These are phyloP conservation scores for Scomber japonicus DNA, from an alignment of 2,113 vertebrate genomes.

Conservation along the genomic window DNA sequence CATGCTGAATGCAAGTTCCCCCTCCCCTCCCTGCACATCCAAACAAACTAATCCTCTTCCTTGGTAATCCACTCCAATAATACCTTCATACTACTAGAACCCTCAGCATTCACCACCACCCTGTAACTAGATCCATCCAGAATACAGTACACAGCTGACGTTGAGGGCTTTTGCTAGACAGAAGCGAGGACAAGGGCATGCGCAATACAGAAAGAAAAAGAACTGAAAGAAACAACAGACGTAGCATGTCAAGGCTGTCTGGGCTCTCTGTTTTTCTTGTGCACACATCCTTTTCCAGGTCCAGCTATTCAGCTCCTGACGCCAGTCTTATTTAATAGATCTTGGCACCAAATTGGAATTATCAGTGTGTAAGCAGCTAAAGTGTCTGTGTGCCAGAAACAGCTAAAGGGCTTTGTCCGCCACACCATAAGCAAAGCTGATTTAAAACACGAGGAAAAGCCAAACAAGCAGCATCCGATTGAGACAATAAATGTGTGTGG, in stretches of 20 bases:
- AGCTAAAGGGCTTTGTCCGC: constrained; percentile 80
- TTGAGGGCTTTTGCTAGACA: constrained; percentile 28
- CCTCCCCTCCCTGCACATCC: constrained; percentile 12
- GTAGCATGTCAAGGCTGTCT: constrained; percentile 52
- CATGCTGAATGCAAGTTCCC: constrained; percentile 39
- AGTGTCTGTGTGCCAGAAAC: constrained; percentile 72
- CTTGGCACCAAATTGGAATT: constrained; percentile 82
- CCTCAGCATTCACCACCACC: constrained; percentile 43
- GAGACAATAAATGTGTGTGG: constrained; percentile 74
- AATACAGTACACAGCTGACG: constrained; percentile 34
- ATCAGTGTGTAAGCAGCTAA: constrained; percentile 80
- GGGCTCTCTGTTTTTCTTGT: constrained; percentile 44
- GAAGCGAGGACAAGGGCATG: constrained; percentile 48
- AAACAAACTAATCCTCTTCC: constrained; percentile 75
- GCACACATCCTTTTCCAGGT: constrained; percentile 47
- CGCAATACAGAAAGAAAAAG: neutral
- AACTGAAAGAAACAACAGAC: constrained; percentile 53
- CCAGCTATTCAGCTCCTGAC: constrained; percentile 70
- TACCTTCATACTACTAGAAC: constrained; percentile 57
- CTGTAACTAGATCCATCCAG: constrained; percentile 44
- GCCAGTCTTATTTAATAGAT: constrained; percentile 81
- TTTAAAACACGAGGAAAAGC: constrained; percentile 74
- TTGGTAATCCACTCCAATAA: constrained; percentile 77
- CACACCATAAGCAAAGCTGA: constrained; percentile 77
- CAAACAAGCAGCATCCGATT: constrained; percentile 74